Percentiles rank a stretch among this genome's conserved stretches.
Conservation (phyloP, 2,113 vertebrate species). For the Cyanoliseus patagonus region DNA sequence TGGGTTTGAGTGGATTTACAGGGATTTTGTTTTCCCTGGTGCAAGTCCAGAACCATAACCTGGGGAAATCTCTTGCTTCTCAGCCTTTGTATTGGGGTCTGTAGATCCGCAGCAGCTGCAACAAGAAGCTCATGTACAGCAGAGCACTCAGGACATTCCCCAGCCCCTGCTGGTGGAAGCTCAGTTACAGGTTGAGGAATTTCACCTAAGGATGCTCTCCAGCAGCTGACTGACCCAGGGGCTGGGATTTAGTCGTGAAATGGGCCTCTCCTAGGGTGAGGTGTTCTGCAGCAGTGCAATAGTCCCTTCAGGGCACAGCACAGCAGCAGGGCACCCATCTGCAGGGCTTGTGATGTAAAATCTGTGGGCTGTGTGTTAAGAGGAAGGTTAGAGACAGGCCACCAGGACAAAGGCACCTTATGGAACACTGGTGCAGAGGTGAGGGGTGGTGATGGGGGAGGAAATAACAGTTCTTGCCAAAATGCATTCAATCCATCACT, state of each 20-base stretch:
- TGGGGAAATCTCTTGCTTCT: neutral
- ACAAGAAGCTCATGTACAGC: rapidly evolving
- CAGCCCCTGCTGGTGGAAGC: neutral
- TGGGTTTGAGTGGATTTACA: neutral
- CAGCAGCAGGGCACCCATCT: neutral
- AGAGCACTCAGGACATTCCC: neutral
- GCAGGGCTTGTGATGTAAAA: neutral
- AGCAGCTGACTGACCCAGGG: neutral
- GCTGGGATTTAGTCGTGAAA: neutral
- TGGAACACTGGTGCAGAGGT: neutral
- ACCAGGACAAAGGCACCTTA: neutral
- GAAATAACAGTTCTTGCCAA: neutral
- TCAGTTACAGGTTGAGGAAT: neutral
- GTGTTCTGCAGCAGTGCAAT: neutral
- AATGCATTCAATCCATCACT: neutral
- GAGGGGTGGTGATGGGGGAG: neutral
- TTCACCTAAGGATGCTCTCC: neutral
- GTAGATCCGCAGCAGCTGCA: neutral
- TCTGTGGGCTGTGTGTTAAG: neutral
- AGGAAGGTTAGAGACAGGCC: neutral
- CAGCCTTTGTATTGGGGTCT: rapidly evolving
- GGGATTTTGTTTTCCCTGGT: neutral
- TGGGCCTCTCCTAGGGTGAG: neutral
- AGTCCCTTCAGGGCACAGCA: neutral
- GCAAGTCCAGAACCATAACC: neutral